Conservation (phyloP, 2,113 vertebrate genomes). For the Myodes glareolus region DNA sequence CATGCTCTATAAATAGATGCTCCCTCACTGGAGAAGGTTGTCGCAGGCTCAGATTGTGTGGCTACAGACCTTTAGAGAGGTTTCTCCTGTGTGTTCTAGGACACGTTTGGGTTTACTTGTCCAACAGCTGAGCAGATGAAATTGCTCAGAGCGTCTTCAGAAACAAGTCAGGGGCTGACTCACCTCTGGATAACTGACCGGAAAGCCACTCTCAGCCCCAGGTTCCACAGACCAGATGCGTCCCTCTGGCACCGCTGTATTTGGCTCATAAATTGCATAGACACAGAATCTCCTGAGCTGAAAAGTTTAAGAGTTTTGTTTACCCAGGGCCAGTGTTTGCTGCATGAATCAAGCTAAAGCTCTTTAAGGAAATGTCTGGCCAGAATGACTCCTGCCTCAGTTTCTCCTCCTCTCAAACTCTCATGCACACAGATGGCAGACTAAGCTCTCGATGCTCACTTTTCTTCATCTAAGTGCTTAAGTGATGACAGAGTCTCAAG, state of each 20-base stretch:
- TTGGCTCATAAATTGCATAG: slow-evolving; percentile 29
- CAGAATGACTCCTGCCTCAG: neutral
- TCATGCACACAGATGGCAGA: neutral
- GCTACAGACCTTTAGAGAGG: neutral
- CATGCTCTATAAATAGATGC: neutral
- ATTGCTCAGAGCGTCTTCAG: slow-evolving; percentile 14
- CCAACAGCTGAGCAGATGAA: slow-evolving; percentile 4
- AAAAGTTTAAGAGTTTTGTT: neutral
- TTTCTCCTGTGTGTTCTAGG: slow-evolving; percentile 2
- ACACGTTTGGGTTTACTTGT: slow-evolving; percentile 10
- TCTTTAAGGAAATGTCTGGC: slow-evolving; percentile 37
- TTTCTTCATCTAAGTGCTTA: slow-evolving; percentile 35
- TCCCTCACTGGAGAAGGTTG: neutral
- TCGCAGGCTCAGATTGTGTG: neutral
- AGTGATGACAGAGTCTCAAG: slow-evolving; percentile 24
- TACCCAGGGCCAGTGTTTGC: neutral
- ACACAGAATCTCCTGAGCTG: neutral
- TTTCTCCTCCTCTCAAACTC: slow-evolving; percentile 43
- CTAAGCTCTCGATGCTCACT: neutral
- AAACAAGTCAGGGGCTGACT: slow-evolving; percentile 21
- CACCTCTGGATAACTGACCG: slow-evolving; percentile 25
- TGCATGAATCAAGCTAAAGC: neutral
- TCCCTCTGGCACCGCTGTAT: neutral
- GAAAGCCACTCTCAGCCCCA: slow-evolving; percentile 24
- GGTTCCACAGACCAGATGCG: neutral